phyloP scores from a whole-genome alignment of 2,888 invertebrate genomes.

The Phyllotreta striolata region DNA sequence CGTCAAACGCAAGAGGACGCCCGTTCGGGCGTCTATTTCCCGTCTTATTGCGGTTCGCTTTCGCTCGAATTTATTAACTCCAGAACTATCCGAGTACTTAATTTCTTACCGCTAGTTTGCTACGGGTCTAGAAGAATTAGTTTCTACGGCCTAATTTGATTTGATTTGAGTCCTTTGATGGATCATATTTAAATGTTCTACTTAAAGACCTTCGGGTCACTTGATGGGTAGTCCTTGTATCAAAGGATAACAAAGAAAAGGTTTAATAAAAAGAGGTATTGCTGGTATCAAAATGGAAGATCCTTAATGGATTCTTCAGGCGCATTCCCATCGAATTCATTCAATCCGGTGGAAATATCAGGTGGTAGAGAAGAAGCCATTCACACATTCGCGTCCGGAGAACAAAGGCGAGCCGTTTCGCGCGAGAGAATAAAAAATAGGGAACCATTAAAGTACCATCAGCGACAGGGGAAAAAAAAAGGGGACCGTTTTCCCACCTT shows the following conservation, averaged over 20 bases:
- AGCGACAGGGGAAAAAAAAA: background rate
- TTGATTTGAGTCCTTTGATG: too few species aligned
- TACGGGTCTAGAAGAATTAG: too few species aligned
- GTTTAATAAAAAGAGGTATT: too few species aligned
- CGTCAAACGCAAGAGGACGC: slow-evolving; percentile 37
- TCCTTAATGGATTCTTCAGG: too few species aligned
- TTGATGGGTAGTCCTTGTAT: too few species aligned
- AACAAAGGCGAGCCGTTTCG: slow-evolving; percentile 16
- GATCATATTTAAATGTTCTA: too few species aligned
- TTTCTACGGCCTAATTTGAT: too few species aligned
- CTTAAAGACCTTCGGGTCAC: too few species aligned
- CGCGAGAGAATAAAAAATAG: background rate
- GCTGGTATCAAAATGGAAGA: too few species aligned
- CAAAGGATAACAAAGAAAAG: too few species aligned
- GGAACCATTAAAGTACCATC: slow-evolving; percentile 24
- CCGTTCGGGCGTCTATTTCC: slow-evolving; percentile 22
- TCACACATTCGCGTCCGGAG: slow-evolving; percentile 18
- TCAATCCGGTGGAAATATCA: background rate
- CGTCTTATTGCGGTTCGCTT: slow-evolving; percentile 9
- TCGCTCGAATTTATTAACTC: background rate
- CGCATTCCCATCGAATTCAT: too few species aligned
- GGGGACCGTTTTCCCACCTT: slow-evolving; percentile 2
- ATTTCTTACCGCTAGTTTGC: slow-evolving; percentile 7
- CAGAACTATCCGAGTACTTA: slow-evolving; percentile 13
- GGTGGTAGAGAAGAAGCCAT: slow-evolving; percentile 8